These are phyloP conservation scores for Andrena flavipes DNA, from an alignment of 2,888 invertebrate genomes.

Conservation along the genomic window DNA sequence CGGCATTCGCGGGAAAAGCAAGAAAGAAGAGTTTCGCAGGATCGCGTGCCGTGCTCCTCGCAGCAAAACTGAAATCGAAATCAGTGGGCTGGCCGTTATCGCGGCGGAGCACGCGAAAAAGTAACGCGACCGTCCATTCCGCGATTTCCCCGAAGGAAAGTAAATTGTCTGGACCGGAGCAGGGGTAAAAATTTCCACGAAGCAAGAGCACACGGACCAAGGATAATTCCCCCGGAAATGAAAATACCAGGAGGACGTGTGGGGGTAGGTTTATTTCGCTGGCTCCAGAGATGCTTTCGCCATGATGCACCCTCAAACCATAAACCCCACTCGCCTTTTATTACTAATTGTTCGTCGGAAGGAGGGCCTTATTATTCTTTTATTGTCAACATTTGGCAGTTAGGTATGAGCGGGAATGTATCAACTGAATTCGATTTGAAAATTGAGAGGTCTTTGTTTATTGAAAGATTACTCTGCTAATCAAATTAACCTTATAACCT, in stretches of 20 bases:
- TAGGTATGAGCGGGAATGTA: too few species aligned
- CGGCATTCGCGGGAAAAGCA: background rate
- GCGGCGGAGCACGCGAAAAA: slow-evolving; percentile 21
- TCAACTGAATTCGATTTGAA: too few species aligned
- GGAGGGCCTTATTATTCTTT: too few species aligned
- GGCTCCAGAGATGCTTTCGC: background rate
- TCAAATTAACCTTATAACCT: too few species aligned
- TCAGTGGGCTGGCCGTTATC: slow-evolving; percentile 9
- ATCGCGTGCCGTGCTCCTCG: background rate
- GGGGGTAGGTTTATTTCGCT: background rate
- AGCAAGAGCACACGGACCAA: background rate
- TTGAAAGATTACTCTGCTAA: too few species aligned
- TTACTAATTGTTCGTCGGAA: too few species aligned
- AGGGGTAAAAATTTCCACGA: slow-evolving; percentile 14
- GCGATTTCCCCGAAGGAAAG: slow-evolving; percentile 40
- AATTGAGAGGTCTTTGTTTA: too few species aligned
- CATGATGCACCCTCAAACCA: background rate
- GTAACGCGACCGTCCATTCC: slow-evolving; percentile 11
- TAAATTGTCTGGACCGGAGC: slow-evolving; percentile 21
- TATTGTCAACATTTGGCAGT: too few species aligned
- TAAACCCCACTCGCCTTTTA: background rate
- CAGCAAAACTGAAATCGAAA: background rate
- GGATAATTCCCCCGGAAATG: slow-evolving; percentile 20
- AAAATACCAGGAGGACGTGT: background rate
- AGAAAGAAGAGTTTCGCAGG: background rate